Evolutionary conservation across 2,797 vertebrate species (phyloP), one percentile per base, ranked within the genome.

Genomic region (Tachyglossus aculeatus): DNA sequence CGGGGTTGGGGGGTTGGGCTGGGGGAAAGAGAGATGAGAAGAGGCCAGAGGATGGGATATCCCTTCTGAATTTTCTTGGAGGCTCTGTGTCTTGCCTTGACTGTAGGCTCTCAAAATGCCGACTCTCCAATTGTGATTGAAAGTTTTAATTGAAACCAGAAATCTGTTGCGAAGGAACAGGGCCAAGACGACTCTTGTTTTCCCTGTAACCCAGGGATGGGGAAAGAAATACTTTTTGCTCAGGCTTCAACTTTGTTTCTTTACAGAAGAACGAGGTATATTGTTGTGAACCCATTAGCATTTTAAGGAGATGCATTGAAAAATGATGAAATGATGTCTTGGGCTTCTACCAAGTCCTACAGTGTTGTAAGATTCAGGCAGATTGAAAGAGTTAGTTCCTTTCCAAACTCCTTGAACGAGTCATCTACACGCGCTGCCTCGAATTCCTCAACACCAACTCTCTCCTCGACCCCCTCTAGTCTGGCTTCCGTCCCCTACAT

Each of bases 131-230:
- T 71, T 43, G 69, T 80, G 86, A 87, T 74, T 87, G 78, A 62
- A 89, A 88, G 78, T 88, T 91, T 90, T 91, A 93, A 93, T 93
- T 91, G 89, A 92, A 92, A 92, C 89, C 91, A 93, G 89, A 93
- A 90, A 81, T 85, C 90, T 90, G 82, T 87, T 88, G 86, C 89
- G 86, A 77, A 84, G 81, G 65, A 87, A 83, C 57, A 16, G 67
- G 85, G 89, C 88, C 91, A 91, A 89, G 77, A 90, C 90, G 87
- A 86, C 76, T 77, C 86, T 88, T 81, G 79, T 90, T 92, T 92
- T 91, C 86, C 86, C 80, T 87, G 78, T 81, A 86, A 8, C 80
- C 68, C 74, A 85, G 78, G 86, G 85, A 90, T 86, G 71, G 63
- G n/a, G 79, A 85, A 92, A 89, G 90, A 91, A 90, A 85, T 90